Percentiles rank a stretch among this genome's conserved stretches.
These are phyloP conservation scores for Orchesellides sinensis DNA, from an alignment of 2,888 invertebrate species.

Conservation along the genomic window DNA sequence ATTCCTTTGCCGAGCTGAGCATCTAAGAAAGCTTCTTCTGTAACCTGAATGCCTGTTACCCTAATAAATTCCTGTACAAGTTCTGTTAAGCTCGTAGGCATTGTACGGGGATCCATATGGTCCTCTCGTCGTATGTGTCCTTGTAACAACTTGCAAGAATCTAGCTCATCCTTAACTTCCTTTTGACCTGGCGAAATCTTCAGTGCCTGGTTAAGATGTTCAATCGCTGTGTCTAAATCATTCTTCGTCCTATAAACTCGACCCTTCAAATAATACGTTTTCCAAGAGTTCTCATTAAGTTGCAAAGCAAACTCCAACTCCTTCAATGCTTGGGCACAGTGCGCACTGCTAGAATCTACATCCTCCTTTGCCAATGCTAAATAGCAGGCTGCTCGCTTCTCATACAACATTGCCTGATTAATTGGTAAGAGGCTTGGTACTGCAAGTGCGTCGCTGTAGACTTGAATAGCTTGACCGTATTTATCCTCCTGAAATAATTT, in stretches of 20 bases:
- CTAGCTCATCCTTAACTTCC: conserved; percentile 6
- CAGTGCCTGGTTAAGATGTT: conserved; percentile 19
- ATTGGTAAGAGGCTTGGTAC: conserved; percentile 12
- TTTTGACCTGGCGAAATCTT: conserved; percentile 9
- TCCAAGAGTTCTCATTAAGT: conserved; percentile 42
- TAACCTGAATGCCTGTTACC: neutral
- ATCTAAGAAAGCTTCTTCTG: neutral
- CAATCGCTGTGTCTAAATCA: conserved; percentile 36
- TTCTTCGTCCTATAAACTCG: neutral
- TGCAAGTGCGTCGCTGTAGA: conserved; percentile 35
- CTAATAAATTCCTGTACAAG: neutral
- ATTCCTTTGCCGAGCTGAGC: neutral
- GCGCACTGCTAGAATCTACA: conserved; percentile 1
- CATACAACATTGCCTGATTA: conserved; percentile 29
- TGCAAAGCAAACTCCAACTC: conserved; percentile 7
- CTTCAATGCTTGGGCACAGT: conserved; percentile 1
- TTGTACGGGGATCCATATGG: conserved; percentile 28
- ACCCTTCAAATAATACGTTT: conserved; percentile 40
- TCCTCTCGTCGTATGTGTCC: conserved; percentile 27
- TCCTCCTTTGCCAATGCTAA: conserved; percentile 12
- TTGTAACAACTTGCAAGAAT: conserved; percentile 26
- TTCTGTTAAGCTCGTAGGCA: neutral
- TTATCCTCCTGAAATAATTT: neutral
- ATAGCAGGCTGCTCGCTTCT: conserved; percentile 40
- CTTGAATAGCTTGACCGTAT: conserved; percentile 33